Conservation (phyloP, 2,888 invertebrate species). For the Calliphora vomitoria region DNA sequence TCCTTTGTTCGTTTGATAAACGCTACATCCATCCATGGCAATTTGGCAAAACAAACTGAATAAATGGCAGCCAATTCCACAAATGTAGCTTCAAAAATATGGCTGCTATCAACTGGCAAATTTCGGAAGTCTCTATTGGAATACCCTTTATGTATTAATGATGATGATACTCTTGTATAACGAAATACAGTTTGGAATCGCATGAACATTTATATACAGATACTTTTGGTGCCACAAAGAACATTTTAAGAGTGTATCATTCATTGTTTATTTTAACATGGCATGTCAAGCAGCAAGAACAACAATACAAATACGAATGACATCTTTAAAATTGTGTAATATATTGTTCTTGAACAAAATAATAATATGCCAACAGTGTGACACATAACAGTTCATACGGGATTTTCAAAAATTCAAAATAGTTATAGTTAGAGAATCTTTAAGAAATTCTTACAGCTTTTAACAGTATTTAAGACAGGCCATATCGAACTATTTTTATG, state of each 20-base stretch:
- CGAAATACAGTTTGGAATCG: neutral
- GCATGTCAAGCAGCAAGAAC: slow-evolving; percentile 26
- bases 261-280: slow-evolving; percentile 45
- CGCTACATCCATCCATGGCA: no score
- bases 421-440: neutral
- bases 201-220: slow-evolving; percentile 2
- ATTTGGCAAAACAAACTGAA: no score
- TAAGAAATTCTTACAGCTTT: no score
- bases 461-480: no score
- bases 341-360: slow-evolving; percentile 9
- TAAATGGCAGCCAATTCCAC: no score
- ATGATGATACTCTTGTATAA: neutral
- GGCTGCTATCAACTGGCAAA: no score
- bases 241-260: slow-evolving; percentile 53
- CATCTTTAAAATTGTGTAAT: slow-evolving; percentile 42
- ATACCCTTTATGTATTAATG: neutral
- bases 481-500: no score
- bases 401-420: neutral
- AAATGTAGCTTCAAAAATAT: no score
- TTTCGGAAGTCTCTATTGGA: no score
- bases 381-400: neutral
- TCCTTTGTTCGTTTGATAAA: no score
- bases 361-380: slow-evolving; percentile 3
- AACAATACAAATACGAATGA: slow-evolving; percentile 52
- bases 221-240: slow-evolving; percentile 15